phyloP scores from a whole-genome alignment of 2,113 vertebrate species.

The Stigmatopora nigra region DNA sequence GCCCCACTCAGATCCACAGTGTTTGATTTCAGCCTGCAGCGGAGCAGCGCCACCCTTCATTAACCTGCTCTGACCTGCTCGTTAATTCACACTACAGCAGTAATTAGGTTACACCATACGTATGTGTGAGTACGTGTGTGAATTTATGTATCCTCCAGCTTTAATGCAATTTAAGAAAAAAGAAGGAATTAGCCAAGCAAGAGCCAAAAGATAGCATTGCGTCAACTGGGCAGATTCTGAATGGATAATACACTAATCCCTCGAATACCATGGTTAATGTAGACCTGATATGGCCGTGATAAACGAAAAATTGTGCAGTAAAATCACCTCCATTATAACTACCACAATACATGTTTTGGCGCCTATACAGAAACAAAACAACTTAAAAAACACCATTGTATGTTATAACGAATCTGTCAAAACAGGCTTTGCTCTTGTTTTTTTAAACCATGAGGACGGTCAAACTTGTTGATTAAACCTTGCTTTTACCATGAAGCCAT shows the following conservation, averaged over 20 bases:
- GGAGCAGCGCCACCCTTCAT: slow-evolving; percentile 45
- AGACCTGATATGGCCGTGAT: too few relatives aligned
- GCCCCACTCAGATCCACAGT: slow-evolving; percentile 4
- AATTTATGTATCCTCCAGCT: slow-evolving; percentile 23
- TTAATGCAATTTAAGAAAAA: slow-evolving; percentile 9
- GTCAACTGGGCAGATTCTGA: background rate
- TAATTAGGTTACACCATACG: slow-evolving; percentile 23
- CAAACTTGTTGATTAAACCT: too few relatives aligned
- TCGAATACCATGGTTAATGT: too few relatives aligned
- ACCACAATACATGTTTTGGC: too few relatives aligned
- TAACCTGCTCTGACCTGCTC: slow-evolving; percentile 40
- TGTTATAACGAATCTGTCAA: too few relatives aligned
- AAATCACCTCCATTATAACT: too few relatives aligned
- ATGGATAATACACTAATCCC: background rate
- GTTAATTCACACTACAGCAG: slow-evolving; percentile 46
- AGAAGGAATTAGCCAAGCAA: slow-evolving; percentile 18
- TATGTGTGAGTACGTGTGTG: background rate
- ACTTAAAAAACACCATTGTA: too few relatives aligned
- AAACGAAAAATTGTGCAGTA: too few relatives aligned
- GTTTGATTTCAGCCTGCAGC: slow-evolving; percentile 46
- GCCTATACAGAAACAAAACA: too few relatives aligned
- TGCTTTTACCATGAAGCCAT: too few relatives aligned
- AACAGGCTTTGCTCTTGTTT: too few relatives aligned
- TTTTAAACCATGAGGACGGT: too few relatives aligned
- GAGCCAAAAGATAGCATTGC: slow-evolving; percentile 2